phyloP scores from a whole-genome alignment of 2,113 vertebrate genomes.

The Vulpes lagopus region DNA sequence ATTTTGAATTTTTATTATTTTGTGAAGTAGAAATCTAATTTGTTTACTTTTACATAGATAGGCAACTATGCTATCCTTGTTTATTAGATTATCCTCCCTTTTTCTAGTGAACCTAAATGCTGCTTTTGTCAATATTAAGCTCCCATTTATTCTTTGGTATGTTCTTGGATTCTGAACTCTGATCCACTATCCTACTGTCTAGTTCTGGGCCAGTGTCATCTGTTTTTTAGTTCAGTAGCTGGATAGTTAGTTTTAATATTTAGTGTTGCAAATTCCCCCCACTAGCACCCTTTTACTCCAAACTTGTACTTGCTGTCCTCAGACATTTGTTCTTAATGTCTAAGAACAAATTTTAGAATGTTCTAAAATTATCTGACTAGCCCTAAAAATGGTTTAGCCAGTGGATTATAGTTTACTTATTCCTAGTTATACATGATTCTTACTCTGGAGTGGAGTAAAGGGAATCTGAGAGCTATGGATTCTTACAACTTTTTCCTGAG shows the following conservation, averaged over 20 bases:
- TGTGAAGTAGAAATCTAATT: not conserved
- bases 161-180: not conserved
- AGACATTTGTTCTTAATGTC: not conserved
- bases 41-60: not conserved
- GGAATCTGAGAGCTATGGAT: not conserved
- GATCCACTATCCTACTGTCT: not conserved
- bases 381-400: not conserved
- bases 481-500: not conserved
- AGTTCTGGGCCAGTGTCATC: not conserved
- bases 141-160: not conserved
- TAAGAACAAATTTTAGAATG: too few relatives aligned
- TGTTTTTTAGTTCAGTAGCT: not conserved
- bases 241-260: not conserved
- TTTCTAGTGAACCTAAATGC: not conserved
- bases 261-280: not conserved
- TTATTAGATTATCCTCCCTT: not conserved
- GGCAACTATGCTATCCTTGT: not conserved
- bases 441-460: not conserved
- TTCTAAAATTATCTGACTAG: not conserved
- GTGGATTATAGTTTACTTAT: not conserved
- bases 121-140: not conserved
- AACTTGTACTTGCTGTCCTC: not conserved
- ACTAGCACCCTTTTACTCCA: not conserved
- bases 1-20: constrained; percentile 25
- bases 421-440: not conserved